Base-by-base conservation (phyloP, 2,888 invertebrate genomes). In the Nasonia oneida region DNA sequence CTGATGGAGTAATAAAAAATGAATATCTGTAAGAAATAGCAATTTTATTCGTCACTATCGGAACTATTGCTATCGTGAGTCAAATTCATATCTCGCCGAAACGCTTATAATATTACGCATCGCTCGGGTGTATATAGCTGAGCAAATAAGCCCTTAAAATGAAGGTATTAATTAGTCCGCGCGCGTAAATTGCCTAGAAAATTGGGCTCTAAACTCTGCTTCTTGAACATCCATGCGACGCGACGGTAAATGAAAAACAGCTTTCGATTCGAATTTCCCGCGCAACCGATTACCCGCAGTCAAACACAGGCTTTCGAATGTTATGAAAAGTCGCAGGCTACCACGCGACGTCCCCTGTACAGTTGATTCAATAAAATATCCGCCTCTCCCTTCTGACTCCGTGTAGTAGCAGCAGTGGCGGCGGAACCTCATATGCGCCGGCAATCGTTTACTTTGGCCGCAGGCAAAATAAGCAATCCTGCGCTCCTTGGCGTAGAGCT, bases 391-490 rank as follows among this genome's bases (percentile, higher is more conserved):
- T 3, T 23, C 12, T 0, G 8, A n/a, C n/a, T n/a, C 23, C 6
- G 57, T 61, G 6, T 12, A 37, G 29, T 18, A 42, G 42, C 23
- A n/a, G 42, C 2, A 14, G 50, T 15, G 15, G 29, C 50, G 15
- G 23, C 33, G 33, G 50, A 50, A 47, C 42, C 37, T 76, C 76
- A 42, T 39, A 73, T 23, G 57, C 42, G 2, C 37, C 18, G 10
- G 37, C 37, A 37, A 80, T 53, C 71, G 71, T 80, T 80, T 73
- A 57, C 37, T 57, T 70, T 79, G 67, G 23, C 53, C 53, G 15
- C 71, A 37, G 57, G 39, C 50, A 50, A 79, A 79, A 70, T 80
- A 80, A 80, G 71, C 57, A 80, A 80, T 80, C 71, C 71, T 80
- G 23, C 23, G 57, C 42, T 73, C 47, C 79, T 53, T 37, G 39